Base-by-base conservation (phyloP, 1,140 invertebrate species). In the Octopus sinensis region DNA sequence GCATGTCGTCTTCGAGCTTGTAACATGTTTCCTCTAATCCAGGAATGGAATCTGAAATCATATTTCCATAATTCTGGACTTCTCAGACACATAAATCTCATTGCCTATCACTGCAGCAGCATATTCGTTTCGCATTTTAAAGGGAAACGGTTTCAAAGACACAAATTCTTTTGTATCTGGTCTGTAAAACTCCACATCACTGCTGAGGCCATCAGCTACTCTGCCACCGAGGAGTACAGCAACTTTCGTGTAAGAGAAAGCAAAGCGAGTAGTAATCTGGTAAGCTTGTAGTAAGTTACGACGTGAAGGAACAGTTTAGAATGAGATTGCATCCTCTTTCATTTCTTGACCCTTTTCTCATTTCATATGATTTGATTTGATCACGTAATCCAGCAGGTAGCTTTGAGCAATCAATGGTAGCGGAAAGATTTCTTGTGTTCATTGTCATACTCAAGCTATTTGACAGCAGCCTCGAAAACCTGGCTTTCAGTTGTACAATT, bases 21-120 rank as follows among this genome's bases (percentile, higher is more conserved):
- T n/a, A 87, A 81, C 83, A 89, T 84, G 80, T 84, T 87, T 51
- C 88, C 88, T 52, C 85, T 83, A 30, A 88, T 78, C 88, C 88
- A 89, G 5, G 86, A 86, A 30, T 88, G 87, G 81, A 89, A 89
- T 5, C 84, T 83, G 13, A 85, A 83, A 83, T 89, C 88, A 85
- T 88, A 89, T 78, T 89, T 89, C 88, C 88, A 89, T 68, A 89
- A 87, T 80, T 89, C 88, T 10, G 85, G 83, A 81, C 88, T 89
- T 71, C 88, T 84, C 88, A 4, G 88, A 87, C 4, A 89, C 88
- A 81, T 85, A 89, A 71, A 89, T 89, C 51, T 88, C 86, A 84
- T 89, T 86, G 2, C 88, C 88, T 13, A 88, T 84, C 12, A 85
- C 84, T 78, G 87, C 88, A 4, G 86, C 87, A 68, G 88, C 86